A percentile compares a stretch with the other conserved stretches of the same genome.
Conservation (phyloP, 2,797 vertebrate genomes). For the Chanos chanos region DNA sequence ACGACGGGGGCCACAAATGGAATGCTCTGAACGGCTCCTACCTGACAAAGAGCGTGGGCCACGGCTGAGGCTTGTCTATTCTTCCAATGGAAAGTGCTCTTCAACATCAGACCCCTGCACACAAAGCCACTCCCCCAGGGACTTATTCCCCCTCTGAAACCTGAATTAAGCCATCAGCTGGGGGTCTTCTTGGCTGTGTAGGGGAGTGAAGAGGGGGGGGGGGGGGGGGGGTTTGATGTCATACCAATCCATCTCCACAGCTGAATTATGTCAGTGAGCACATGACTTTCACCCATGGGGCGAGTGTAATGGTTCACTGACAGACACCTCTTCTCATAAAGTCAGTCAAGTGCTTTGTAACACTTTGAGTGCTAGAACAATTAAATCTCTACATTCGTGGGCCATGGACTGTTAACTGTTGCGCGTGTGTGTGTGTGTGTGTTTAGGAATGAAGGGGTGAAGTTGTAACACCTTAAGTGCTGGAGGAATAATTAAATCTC, state of each 20-base stretch:
- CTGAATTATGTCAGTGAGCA: too few species aligned
- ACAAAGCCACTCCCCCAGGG: constrained; percentile 38
- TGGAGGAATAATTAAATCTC: too few species aligned
- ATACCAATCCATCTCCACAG: constrained; percentile 1
- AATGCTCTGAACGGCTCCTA: not conserved
- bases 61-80: constrained; percentile 22
- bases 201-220: not conserved
- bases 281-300: too few species aligned
- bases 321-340: not conserved
- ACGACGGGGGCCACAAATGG: not conserved
- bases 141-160: constrained; percentile 18
- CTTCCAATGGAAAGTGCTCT: constrained; percentile 21
- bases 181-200: constrained; percentile 1
- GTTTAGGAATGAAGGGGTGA: not conserved
- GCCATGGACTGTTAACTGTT: too few species aligned
- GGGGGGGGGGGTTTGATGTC: constrained; percentile 22
- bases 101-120: constrained; percentile 15
- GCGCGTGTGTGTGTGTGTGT: not conserved
- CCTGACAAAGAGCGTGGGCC: constrained; percentile 18
- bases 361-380: too few species aligned
- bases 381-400: too few species aligned
- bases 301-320: not conserved
- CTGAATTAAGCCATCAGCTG: constrained; percentile 35
- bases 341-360: not conserved
- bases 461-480: too few species aligned